Base-by-base conservation (phyloP, 1,140 invertebrate genomes). In the Pararge aegeria region DNA sequence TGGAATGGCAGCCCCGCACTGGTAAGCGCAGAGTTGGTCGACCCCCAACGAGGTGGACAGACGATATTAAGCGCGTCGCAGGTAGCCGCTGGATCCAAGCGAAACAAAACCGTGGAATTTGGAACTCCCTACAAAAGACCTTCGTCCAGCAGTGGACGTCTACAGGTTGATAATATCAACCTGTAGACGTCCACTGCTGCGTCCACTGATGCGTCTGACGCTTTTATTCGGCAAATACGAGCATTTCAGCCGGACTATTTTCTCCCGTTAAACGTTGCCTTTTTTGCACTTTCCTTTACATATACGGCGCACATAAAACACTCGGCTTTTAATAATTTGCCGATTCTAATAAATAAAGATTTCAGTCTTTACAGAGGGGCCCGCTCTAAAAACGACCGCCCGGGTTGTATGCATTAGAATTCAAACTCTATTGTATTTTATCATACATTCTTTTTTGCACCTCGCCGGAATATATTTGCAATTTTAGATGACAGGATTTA, bases 321-420 rank as follows among this genome's bases (percentile, higher is more conserved):
- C 66, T 58, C 55, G 60, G 62, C 61, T 77, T 74, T 80, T 83
- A 80, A 83, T 83, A 87, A 82, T 86, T 81, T 87, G 75, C 74
- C 68, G 81, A 78, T 86, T 80, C 84, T 87, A 87, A 89, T 89
- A 89, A 87, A 89, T 87, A 89, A 89, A 87, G 87, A 87, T 87
- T 85, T 87, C 64, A 83, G 75, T 66, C 71, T 67, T 74, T 78
- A 75, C 66, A 67, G 72, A 61, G 72, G n/a, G 68, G 63, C 10
- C 52, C 66, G 65, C 55, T 70, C 68, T 63, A 89, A 89, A 89
- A 89, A 87, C 70, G 84, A 87, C 87, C 87, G 80, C 87, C 87
- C 78, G 82, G 75, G 75, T 77, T 75, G 83, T 58, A 68, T 78
- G 63, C 71, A 85, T 84, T 79, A 80, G 72, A 79, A 83, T 80